Evolutionary conservation across 2,888 invertebrate genomes (phyloP).

Genomic region (Pristionchus exspectatus): DNA sequence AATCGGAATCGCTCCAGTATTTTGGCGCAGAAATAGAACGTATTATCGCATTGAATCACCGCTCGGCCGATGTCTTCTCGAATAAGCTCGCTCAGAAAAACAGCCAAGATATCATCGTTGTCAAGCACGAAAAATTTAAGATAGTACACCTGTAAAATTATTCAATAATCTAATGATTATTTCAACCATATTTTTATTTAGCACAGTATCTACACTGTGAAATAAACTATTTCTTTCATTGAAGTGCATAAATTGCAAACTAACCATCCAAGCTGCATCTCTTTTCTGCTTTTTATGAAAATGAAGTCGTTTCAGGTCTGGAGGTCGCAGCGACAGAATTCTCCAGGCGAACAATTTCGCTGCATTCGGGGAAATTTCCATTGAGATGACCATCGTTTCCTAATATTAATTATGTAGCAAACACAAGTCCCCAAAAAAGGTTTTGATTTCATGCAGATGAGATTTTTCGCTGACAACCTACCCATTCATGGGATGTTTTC

Average conservation of each 20-base stretch:
- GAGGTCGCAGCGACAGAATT: neutral
- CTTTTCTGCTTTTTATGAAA: neutral
- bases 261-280: neutral
- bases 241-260: too few species aligned
- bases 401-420: neutral
- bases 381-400: neutral
- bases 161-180: too few species aligned
- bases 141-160: neutral
- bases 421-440: neutral
- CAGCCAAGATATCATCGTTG: neutral
- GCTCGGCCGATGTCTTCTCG: neutral
- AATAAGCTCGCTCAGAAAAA: neutral
- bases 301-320: neutral
- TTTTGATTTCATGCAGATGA: too few species aligned
- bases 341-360: neutral
- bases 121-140: neutral
- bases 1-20: neutral
- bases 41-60: neutral
- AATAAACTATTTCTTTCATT: too few species aligned
- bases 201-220: too few species aligned
- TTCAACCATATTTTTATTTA: too few species aligned
- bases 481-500: neutral
- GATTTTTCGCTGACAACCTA: neutral
- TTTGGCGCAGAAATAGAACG: neutral
- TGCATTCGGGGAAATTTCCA: neutral